phyloP scores from a whole-genome alignment of 2,888 invertebrate genomes.

The Dicranocentrus wangi region DNA sequence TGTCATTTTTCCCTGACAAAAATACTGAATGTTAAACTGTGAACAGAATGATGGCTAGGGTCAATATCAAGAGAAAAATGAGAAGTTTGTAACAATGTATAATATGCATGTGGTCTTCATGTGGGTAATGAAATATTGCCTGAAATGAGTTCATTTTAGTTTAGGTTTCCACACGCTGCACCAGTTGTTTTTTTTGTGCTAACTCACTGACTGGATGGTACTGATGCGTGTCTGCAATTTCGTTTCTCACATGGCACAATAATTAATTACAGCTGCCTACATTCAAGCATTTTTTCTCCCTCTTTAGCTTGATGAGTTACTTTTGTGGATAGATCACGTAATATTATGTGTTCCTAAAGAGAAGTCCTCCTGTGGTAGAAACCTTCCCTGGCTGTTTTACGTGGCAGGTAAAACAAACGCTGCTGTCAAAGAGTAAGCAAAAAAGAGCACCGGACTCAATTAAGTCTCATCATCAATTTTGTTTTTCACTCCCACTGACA shows the following conservation, averaged over 20 bases:
- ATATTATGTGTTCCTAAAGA: background rate
- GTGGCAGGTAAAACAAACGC: slow-evolving; percentile 61
- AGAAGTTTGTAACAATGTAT: no score
- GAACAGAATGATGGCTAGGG: no score
- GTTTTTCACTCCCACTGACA: slow-evolving; percentile 61
- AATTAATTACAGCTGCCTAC: slow-evolving; percentile 48
- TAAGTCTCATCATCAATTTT: slow-evolving; percentile 62
- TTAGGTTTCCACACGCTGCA: background rate
- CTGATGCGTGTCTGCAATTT: slow-evolving; percentile 29
- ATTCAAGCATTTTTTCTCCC: slow-evolving; percentile 19
- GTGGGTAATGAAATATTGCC: background rate
- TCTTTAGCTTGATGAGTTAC: slow-evolving; percentile 18
- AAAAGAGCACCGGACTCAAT: slow-evolving; percentile 55
- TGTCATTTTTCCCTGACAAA: no score
- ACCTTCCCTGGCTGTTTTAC: slow-evolving; percentile 10
- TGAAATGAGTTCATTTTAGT: background rate
- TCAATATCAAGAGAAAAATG: no score
- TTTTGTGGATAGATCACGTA: background rate
- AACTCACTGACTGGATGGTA: background rate
- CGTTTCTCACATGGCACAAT: slow-evolving; percentile 48
- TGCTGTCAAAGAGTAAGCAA: slow-evolving; percentile 55
- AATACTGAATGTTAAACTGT: no score
- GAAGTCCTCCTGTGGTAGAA: background rate
- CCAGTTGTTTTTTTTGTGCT: slow-evolving; percentile 20
- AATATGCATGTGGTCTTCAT: no score